Base-by-base conservation (phyloP, 2,888 invertebrate species). In the Hirudinaria manillensis region DNA sequence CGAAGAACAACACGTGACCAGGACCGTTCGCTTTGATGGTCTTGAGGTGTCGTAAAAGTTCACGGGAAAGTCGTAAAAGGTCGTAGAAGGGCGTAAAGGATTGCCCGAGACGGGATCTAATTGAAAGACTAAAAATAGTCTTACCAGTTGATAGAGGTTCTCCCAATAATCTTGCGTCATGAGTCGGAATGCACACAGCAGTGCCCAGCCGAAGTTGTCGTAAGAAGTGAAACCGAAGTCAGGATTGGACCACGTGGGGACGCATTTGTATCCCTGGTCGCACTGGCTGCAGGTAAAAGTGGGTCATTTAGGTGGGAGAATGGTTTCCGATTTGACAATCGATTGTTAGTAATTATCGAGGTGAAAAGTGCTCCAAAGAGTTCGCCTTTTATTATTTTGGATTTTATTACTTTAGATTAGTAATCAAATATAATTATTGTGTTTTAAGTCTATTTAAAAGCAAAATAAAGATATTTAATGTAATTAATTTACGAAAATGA, bases 81-180 rank as follows among this genome's bases (percentile, higher is more conserved):
- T 56, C n/a, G 6, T 16, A 56, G 56, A 3, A n/a, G 24, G 61
- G n/a, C 27, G 16, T 16, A 32, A 32, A 29, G 24, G 61, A n/a
- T 13, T 19, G 1, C 13, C 1, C 1, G 32, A 68, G 29, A 1
- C 16, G n/a, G 27, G 38, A 16, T 19, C 61, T 10, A 61, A 19
- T 4, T 10, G 45, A 7, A 10, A 1, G 45, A 10, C 45, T 45
- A 45, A 45, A 45, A 45, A 45, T 45, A 10, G 13, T 45, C 76
- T 87, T 87, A 92, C 96, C 90, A 94, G 89, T 88, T 96, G 95
- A 87, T 98, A 98, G 81, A 98, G 90, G 87, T 94, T 94, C 87
- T 98, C 97, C 97, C 97, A 97, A 87, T 92, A 95, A 88, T 98
- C 97, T 88, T 97, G 97, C 77, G 97, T 98, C 97, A 98, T 97